Conservation (phyloP, 2,113 vertebrate species). For the Dromaius novaehollandiae region DNA sequence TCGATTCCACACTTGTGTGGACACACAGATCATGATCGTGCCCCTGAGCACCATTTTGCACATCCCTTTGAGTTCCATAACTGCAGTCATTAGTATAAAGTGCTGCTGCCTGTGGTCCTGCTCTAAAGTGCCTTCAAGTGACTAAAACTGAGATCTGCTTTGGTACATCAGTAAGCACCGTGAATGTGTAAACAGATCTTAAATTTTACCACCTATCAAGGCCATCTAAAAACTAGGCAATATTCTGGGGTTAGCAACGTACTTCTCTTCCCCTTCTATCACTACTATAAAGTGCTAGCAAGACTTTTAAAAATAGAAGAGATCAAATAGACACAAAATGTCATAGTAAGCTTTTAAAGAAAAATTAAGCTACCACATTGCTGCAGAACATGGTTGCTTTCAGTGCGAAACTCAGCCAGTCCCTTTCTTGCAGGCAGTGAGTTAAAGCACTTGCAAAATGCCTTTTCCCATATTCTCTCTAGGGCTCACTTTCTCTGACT, state of each 20-base stretch:
- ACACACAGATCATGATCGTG: background rate
- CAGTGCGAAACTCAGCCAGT: background rate
- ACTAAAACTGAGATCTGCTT: background rate
- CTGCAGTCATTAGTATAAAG: background rate
- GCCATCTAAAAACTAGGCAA: background rate
- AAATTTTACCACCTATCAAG: background rate
- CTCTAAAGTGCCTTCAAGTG: background rate
- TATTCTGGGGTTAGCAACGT: background rate
- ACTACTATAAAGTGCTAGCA: background rate
- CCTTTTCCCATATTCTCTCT: background rate
- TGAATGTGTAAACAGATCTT: background rate
- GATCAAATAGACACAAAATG: conserved; percentile 41
- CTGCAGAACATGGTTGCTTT: background rate
- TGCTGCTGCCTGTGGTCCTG: background rate
- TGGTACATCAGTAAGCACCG: background rate
- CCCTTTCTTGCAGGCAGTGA: background rate
- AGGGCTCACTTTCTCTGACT: background rate
- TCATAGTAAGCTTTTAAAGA: conserved; percentile 12
- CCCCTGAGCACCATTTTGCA: accelerated
- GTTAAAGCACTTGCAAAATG: background rate
- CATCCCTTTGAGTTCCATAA: background rate
- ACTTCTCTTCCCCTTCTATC: background rate
- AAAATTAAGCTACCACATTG: conserved; percentile 33
- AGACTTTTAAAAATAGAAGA: conserved; percentile 41
- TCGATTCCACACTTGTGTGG: background rate